These are phyloP conservation scores for Oreochromis mossambicus DNA, from an alignment of 2,797 vertebrate genomes.

Conservation along the genomic window DNA sequence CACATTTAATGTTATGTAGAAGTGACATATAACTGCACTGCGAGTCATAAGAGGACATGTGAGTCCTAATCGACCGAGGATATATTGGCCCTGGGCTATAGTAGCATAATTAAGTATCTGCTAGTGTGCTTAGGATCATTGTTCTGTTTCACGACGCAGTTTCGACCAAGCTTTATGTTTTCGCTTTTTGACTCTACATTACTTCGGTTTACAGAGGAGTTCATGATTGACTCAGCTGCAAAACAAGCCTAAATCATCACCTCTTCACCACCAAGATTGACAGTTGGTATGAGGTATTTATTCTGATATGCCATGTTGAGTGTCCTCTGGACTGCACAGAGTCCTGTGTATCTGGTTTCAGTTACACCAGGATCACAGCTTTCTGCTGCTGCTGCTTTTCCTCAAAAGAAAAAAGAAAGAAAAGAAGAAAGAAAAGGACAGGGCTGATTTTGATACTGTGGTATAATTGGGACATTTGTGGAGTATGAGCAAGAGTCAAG, in stretches of 20 bases:
- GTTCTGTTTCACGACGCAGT: neutral
- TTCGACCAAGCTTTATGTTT: neutral
- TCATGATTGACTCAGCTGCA: accelerated
- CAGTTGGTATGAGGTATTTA: neutral
- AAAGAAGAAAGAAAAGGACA: neutral
- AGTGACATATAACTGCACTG: neutral
- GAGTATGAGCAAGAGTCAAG: neutral
- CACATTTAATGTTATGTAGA: neutral
- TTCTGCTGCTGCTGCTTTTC: neutral
- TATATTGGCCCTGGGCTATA: neutral
- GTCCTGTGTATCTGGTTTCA: neutral
- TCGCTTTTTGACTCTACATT: neutral
- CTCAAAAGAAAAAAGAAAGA: neutral
- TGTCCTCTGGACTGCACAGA: neutral
- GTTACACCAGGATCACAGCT: neutral
- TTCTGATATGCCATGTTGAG: neutral
- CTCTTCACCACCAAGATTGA: neutral
- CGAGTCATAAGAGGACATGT: neutral
- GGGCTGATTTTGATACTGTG: neutral
- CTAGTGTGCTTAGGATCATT: neutral
- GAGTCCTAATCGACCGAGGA: neutral
- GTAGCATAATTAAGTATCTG: neutral
- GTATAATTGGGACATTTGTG: neutral
- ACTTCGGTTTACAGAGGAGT: neutral
- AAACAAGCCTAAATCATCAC: neutral